Evolutionary conservation across 2,797 vertebrate species (phyloP).

Genomic region (Gallinago nigripennis): DNA sequence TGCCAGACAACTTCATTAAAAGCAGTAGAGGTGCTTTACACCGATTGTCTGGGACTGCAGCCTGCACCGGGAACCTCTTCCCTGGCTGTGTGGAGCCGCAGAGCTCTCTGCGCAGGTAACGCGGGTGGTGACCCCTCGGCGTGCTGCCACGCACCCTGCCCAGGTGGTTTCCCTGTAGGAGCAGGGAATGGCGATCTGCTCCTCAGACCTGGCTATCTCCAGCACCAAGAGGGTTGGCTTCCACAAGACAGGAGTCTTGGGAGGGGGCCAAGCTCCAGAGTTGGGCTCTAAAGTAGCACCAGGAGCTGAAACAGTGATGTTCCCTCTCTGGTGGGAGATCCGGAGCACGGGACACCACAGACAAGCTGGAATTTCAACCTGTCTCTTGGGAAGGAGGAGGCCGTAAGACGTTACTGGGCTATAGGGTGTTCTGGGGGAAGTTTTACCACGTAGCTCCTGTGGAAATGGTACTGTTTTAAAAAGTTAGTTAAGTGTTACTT

Average conservation of each 20-base stretch:
- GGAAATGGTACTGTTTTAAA: fast-evolving
- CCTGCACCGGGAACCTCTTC: background rate
- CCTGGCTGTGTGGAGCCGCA: fast-evolving
- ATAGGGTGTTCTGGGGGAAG: background rate
- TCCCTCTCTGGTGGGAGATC: background rate
- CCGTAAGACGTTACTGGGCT: fast-evolving
- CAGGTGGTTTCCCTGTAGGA: fast-evolving
- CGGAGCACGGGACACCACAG: fast-evolving
- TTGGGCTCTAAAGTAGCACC: too few species aligned
- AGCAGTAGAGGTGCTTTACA: fast-evolving
- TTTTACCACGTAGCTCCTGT: background rate
- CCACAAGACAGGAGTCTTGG: fast-evolving
- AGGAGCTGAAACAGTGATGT: fast-evolving
- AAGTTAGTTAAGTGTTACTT: background rate
- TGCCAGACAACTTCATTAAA: fast-evolving
- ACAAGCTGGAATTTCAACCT: background rate
- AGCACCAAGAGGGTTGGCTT: fast-evolving
- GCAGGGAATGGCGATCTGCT: background rate
- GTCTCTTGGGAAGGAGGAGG: background rate
- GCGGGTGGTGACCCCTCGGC: fast-evolving
- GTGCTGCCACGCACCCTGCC: fast-evolving
- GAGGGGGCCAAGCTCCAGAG: fast-evolving
- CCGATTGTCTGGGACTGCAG: fast-evolving
- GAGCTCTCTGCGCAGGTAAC: background rate
- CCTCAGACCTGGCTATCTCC: fast-evolving